Evolutionary conservation across 2,113 vertebrate species (phyloP).

Genomic region (Anolis carolinensis): DNA sequence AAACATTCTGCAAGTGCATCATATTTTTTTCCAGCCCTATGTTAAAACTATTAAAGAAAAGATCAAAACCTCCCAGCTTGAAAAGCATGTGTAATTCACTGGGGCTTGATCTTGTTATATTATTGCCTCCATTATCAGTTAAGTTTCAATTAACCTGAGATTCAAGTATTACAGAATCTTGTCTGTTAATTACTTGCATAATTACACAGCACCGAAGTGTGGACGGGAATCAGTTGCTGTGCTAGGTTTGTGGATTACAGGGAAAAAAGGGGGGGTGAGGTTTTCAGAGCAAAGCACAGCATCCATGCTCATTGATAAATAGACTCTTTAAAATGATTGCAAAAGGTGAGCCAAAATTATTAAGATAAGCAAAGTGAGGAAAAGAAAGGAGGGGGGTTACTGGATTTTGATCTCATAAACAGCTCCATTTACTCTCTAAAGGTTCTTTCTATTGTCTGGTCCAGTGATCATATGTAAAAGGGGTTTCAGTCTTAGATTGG

Average conservation of each 20-base stretch:
- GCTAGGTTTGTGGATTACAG: slow-evolving; percentile 78
- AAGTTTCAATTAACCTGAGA: slow-evolving; percentile 76
- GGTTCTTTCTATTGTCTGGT: slow-evolving; percentile 66
- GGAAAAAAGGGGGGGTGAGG: slow-evolving; percentile 69
- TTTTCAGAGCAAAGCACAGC: slow-evolving; percentile 73
- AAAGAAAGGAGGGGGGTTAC: slow-evolving; percentile 36
- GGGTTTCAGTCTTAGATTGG: slow-evolving; percentile 32
- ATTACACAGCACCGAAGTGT: slow-evolving; percentile 76
- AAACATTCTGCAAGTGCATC: slow-evolving; percentile 43
- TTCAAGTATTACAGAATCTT: slow-evolving; percentile 79
- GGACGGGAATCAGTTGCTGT: slow-evolving; percentile 79
- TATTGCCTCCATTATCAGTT: slow-evolving; percentile 73
- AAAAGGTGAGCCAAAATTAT: not conserved
- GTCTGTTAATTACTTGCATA: slow-evolving; percentile 79
- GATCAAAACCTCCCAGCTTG: slow-evolving; percentile 63
- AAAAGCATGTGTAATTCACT: slow-evolving; percentile 79
- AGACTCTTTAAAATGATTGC: slow-evolving; percentile 54
- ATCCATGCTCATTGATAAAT: slow-evolving; percentile 67
- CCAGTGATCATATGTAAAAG: slow-evolving; percentile 65
- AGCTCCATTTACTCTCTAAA: slow-evolving; percentile 54
- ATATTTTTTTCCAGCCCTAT: slow-evolving; percentile 30
- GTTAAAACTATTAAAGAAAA: slow-evolving; percentile 58
- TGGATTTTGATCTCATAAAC: slow-evolving; percentile 61
- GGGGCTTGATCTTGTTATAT: slow-evolving; percentile 72
- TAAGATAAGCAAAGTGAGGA: not conserved